Conservation (phyloP, 1,140 invertebrate genomes). For the Scaptomyza pallida region DNA sequence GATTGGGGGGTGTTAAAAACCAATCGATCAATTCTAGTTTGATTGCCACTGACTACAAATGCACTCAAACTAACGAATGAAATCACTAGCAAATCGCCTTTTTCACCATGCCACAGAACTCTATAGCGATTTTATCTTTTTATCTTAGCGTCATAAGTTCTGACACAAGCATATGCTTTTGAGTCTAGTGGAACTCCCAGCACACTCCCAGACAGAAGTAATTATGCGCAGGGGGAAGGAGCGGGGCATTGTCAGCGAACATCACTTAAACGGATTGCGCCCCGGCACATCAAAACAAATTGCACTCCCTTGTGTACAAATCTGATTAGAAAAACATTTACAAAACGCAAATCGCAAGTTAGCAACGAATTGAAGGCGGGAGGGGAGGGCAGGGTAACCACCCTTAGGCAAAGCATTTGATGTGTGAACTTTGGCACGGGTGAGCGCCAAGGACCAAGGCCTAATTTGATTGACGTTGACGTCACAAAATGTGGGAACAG, state of each 20-base stretch:
- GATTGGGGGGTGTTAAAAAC: conserved; percentile 61
- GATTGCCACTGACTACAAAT: conserved; percentile 34
- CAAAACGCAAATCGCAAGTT: conserved; percentile 79
- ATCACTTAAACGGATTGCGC: conserved; percentile 69
- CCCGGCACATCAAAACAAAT: conserved; percentile 76
- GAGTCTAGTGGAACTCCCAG: background rate
- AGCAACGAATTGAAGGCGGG: conserved; percentile 14
- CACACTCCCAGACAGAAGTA: conserved; percentile 17
- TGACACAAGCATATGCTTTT: conserved; percentile 24
- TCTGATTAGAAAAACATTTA: conserved; percentile 81
- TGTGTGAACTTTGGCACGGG: conserved; percentile 70
- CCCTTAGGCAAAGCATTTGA: conserved; percentile 51
- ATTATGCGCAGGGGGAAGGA: conserved; percentile 36
- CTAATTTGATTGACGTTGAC: conserved; percentile 81
- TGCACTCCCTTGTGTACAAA: conserved; percentile 70
- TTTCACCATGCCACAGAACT: too few relatives aligned
- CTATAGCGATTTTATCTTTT: too few relatives aligned
- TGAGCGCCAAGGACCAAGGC: conserved; percentile 21
- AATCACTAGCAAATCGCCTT: too few relatives aligned
- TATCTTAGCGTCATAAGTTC: background rate
- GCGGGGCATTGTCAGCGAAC: conserved; percentile 2
- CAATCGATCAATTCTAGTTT: conserved; percentile 65
- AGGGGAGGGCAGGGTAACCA: conserved; percentile 8
- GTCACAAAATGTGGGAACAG: conserved; percentile 71
- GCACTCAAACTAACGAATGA: too few relatives aligned